A percentile compares a stretch with the other conserved stretches of the same genome.
phyloP scores from a whole-genome alignment of 2,888 invertebrate species.

The Digitonthophagus gazella region DNA sequence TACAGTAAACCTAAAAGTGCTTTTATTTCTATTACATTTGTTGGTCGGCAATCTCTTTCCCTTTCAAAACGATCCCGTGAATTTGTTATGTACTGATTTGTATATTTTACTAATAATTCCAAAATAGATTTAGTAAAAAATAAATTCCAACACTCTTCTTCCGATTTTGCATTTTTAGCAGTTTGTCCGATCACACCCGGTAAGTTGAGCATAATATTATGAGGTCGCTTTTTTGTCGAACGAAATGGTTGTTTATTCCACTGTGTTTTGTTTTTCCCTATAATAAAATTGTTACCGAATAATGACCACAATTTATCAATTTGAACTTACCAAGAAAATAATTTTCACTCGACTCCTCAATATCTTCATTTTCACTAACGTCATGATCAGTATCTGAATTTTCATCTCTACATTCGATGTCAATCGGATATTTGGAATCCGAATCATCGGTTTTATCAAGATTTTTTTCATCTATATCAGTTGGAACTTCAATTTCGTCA shows the following conservation, averaged over 20 bases:
- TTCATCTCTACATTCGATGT: not conserved
- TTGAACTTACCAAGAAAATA: slow-evolving; percentile 8
- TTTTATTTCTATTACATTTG: slow-evolving; percentile 33
- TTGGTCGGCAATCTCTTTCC: slow-evolving; percentile 28
- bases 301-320: not conserved
- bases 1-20: slow-evolving; percentile 36
- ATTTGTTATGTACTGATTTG: slow-evolving; percentile 35
- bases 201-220: slow-evolving; percentile 24
- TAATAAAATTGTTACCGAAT: not conserved
- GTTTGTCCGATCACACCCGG: slow-evolving; percentile 20
- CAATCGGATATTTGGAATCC: not conserved
- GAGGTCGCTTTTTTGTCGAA: slow-evolving; percentile 16
- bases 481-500: not conserved
- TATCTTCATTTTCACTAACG: slow-evolving; percentile 1
- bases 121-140: slow-evolving; percentile 23
- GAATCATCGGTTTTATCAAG: slow-evolving; percentile 7
- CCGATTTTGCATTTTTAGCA: slow-evolving; percentile 23
- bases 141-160: slow-evolving; percentile 21
- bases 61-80: slow-evolving; percentile 28
- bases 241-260: slow-evolving; percentile 20
- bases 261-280: slow-evolving; percentile 4
- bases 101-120: slow-evolving; percentile 28
- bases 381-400: slow-evolving; percentile 8
- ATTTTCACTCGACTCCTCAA: not conserved
- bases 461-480: not conserved